Evolutionary conservation across 2,888 invertebrate species (phyloP).

Genomic region (Mythimna ferrago): DNA sequence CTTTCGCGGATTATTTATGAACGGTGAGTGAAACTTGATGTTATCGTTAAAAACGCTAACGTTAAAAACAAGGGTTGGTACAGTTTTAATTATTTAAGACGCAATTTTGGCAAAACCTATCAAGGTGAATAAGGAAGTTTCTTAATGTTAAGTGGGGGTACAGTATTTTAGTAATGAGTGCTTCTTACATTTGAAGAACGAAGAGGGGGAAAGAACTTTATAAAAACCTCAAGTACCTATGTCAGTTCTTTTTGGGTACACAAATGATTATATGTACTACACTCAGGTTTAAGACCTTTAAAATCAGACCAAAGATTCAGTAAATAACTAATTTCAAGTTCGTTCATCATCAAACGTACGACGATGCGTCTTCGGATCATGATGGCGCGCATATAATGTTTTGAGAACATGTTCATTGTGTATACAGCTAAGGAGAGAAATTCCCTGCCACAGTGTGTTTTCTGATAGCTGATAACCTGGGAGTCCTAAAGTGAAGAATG

Average conservation of each 20-base stretch:
- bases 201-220: background rate
- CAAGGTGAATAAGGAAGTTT: conserved; percentile 52
- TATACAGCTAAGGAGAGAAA: too few species aligned
- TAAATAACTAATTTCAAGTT: too few species aligned
- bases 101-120: conserved; percentile 58
- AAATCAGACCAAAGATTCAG: background rate
- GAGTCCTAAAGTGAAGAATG: too few species aligned
- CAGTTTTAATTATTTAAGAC: conserved; percentile 47
- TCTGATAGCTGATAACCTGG: too few species aligned
- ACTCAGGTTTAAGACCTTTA: background rate
- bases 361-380: too few species aligned
- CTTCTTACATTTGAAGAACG: background rate
- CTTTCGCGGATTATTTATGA: conserved; percentile 66
- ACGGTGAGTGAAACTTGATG: conserved; percentile 67
- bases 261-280: too few species aligned
- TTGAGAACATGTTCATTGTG: too few species aligned
- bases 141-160: conserved; percentile 39
- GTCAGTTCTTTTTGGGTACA: background rate
- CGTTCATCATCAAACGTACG: too few species aligned
- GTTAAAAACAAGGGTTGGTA: conserved; percentile 52
- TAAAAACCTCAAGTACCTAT: background rate
- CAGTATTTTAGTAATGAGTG: conserved; percentile 9
- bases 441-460: too few species aligned
- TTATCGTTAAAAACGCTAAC: conserved; percentile 66
- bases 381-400: too few species aligned